Percentiles rank a stretch among this genome's conserved stretches.
phyloP scores from a whole-genome alignment of 2,797 vertebrate genomes.

The Chaunax sp. region DNA sequence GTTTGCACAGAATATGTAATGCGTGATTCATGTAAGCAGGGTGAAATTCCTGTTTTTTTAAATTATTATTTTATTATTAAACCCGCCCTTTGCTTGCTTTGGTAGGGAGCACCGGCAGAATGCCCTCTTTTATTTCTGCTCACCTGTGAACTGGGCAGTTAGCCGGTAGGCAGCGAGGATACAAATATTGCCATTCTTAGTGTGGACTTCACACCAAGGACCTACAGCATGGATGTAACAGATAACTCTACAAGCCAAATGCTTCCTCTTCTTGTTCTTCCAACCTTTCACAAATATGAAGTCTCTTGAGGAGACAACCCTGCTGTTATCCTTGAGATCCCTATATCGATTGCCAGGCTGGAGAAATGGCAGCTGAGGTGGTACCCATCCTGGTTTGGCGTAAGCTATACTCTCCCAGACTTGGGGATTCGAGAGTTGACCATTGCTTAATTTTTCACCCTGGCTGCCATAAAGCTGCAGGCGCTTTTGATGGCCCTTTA shows the following conservation, averaged over 20 bases:
- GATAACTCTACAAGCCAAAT: slow-evolving; percentile 2
- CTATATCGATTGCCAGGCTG: background rate
- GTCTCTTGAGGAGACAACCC: background rate
- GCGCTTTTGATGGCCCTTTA: background rate
- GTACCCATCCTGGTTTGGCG: background rate
- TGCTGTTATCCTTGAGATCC: slow-evolving; percentile 14
- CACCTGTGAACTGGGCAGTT: background rate
- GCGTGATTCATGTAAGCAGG: too few relatives aligned
- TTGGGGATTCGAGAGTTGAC: background rate
- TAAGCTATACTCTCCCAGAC: background rate
- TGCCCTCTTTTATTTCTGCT: background rate
- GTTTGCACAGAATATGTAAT: background rate
- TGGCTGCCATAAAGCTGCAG: background rate
- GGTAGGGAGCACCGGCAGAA: background rate
- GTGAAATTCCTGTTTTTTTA: too few relatives aligned
- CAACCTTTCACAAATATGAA: background rate
- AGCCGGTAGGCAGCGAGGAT: background rate
- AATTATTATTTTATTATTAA: background rate
- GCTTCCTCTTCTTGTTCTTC: background rate
- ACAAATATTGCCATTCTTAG: background rate
- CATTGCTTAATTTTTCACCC: background rate
- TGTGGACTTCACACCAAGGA: slow-evolving; percentile 17
- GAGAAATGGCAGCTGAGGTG: background rate
- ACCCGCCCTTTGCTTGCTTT: background rate
- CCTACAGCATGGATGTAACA: slow-evolving; percentile 4